A percentile compares a stretch with the other conserved stretches of the same genome.
Evolutionary conservation across 2,797 vertebrate species (phyloP).

Genomic region (Tamandua tetradactyla): DNA sequence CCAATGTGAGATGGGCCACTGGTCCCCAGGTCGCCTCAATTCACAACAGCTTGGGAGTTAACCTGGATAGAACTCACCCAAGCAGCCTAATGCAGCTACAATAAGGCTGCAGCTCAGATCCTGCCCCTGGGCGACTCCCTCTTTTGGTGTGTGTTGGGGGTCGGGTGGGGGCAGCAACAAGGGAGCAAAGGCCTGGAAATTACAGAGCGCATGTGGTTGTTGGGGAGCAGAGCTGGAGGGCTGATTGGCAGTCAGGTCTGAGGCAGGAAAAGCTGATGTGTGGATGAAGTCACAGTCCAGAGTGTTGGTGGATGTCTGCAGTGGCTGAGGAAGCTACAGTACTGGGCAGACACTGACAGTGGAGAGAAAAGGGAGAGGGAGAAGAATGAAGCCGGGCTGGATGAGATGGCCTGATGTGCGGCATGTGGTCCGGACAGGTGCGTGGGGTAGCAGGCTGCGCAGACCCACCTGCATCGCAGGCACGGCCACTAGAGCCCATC

Average conservation of each 20-base stretch:
- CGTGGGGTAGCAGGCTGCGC: not conserved
- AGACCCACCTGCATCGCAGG: no score
- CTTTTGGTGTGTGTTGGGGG: not conserved
- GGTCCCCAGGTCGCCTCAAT: not conserved
- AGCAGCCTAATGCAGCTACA: no score
- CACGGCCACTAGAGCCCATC: not conserved
- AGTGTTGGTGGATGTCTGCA: not conserved
- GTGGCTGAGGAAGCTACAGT: not conserved
- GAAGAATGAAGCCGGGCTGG: not conserved
- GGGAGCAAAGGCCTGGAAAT: not conserved
- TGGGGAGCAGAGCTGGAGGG: not conserved
- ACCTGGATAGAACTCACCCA: not conserved
- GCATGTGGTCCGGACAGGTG: accelerated
- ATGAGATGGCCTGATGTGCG: not conserved
- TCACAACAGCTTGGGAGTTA: not conserved
- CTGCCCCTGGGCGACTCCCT: not conserved
- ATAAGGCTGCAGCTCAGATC: not conserved
- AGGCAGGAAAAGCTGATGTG: not conserved
- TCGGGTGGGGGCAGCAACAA: not conserved
- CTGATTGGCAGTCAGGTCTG: not conserved
- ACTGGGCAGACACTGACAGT: not conserved
- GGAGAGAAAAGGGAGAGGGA: not conserved
- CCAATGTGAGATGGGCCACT: not conserved
- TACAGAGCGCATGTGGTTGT: not conserved
- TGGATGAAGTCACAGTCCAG: not conserved